A percentile compares a stretch with the other conserved stretches of the same genome.
phyloP scores from a whole-genome alignment of 2,888 invertebrate genomes.

The Caenorhabditis angaria region DNA sequence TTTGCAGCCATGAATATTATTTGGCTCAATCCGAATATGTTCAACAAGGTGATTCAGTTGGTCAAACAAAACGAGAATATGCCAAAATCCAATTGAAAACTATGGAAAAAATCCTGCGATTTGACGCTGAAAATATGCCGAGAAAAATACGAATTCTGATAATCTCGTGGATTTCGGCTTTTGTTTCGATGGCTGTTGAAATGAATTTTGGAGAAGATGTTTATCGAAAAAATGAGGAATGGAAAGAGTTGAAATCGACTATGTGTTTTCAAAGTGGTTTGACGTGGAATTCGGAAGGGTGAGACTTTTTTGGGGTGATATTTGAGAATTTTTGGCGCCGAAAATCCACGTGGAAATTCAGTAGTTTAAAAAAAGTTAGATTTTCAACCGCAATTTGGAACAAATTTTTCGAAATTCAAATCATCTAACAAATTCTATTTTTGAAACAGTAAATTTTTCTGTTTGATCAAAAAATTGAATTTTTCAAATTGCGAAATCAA shows the following conservation, averaged over 20 bases:
- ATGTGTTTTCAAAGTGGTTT: conserved; percentile 20
- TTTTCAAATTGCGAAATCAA: conserved; percentile 3
- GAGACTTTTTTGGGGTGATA: background rate
- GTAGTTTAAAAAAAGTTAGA: too few species aligned
- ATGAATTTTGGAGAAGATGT: conserved; percentile 17
- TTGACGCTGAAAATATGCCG: conserved; percentile 11
- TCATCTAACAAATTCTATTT: too few species aligned
- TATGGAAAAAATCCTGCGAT: conserved; percentile 23
- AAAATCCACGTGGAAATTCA: too few species aligned
- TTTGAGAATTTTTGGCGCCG: background rate
- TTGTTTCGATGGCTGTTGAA: conserved; percentile 10
- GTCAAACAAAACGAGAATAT: conserved; percentile 33
- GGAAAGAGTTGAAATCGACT: conserved; percentile 18
- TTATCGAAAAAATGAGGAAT: conserved; percentile 21
- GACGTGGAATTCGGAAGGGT: conserved; percentile 34
- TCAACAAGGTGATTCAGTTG: conserved; percentile 12
- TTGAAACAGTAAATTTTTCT: too few species aligned
- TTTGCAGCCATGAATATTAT: conserved; percentile 52
- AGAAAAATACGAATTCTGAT: conserved; percentile 19
- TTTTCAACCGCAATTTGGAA: too few species aligned
- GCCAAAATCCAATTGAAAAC: conserved; percentile 20
- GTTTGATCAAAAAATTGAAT: too few species aligned
- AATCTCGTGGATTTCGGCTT: conserved; percentile 18
- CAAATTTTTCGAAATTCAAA: too few species aligned
- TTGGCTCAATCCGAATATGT: conserved; percentile 46